Base-by-base conservation (phyloP, 2,888 invertebrate species). In the Acleris laterana region DNA sequence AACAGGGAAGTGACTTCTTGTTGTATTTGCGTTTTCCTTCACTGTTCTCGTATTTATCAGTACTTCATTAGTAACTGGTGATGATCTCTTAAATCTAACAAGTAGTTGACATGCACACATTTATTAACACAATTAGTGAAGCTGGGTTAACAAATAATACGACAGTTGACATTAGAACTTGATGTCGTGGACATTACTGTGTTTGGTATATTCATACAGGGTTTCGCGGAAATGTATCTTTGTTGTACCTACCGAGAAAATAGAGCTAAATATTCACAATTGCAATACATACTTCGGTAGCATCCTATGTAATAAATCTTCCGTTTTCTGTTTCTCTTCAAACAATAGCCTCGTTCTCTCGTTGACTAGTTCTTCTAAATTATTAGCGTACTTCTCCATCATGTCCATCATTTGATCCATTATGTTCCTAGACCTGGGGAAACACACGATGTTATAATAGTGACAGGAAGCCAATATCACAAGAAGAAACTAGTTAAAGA, bases 401-500 rank as follows among this genome's bases (percentile, higher is more conserved):
- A 98, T 98, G 77, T 97, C 96, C 96, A 98, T 98, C 97, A 98
- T 98, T 94, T 98, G 98, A 88, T 98, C 98, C 97, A 98, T 97
- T 76, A 98, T 97, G 84, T 98, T 98, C 78, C 96, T 95, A 79
- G 94, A 96, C 82, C 97, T 97, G 79, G 57, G 85, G 82, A 60
- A 19, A n/a, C 2, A 38, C 32, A 38, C 17, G 4, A 11, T 32
- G 3, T 32, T 13, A 32, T 28, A 28, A 28, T 28, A 28, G 28
- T 28, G 28, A 9, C 28, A 28, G 28, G 6, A 2, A 28, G 28
- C 25, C 7, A 25, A 25, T 6, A 6, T 22, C 2, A 25, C 5
- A 25, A 25, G 25, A 25, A 25, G 25, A 25, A 25, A 25, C 0
- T 0, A 25, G 25, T 25, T 25, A 25, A 25, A 25, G 25, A 25